phyloP scores from a whole-genome alignment of 2,113 vertebrate genomes.

The Chloebia gouldiae region DNA sequence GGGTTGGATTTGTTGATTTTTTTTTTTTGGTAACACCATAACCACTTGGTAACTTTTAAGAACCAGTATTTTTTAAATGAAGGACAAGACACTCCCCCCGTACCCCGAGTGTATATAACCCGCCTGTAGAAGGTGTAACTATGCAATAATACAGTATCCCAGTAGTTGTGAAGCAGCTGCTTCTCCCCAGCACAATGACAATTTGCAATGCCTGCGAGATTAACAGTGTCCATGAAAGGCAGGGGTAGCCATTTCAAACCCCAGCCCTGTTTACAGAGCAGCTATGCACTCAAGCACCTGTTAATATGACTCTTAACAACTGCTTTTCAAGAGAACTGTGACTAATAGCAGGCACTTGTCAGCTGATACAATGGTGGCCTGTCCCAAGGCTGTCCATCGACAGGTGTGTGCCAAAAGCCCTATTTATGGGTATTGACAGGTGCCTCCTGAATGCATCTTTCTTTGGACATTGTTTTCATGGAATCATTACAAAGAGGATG shows the following conservation, averaged over 20 bases:
- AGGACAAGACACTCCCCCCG: conserved; percentile 19
- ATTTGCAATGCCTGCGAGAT: conserved; percentile 71
- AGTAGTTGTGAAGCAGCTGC: conserved; percentile 72
- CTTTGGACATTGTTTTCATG: conserved; percentile 72
- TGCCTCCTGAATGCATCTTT: conserved; percentile 75
- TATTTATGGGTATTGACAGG: conserved; percentile 78
- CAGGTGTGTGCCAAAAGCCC: conserved; percentile 72
- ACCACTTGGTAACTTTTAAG: conserved; percentile 53
- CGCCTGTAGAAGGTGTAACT: conserved; percentile 71
- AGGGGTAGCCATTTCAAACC: conserved; percentile 70
- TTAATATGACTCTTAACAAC: conserved; percentile 80
- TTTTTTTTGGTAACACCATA: not conserved
- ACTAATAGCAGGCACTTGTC: conserved; percentile 78
- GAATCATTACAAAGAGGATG: conserved; percentile 76
- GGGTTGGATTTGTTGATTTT: not conserved
- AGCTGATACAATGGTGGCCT: conserved; percentile 72
- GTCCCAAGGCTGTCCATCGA: conserved; percentile 60
- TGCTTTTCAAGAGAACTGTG: conserved; percentile 74
- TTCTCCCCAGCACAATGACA: conserved; percentile 70
- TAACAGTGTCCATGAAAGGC: conserved; percentile 73
- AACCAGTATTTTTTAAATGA: conserved; percentile 32
- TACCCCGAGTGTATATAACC: conserved; percentile 31
- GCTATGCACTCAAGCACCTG: conserved; percentile 77
- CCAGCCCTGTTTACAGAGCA: conserved; percentile 75
- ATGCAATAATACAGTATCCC: conserved; percentile 73